Evolutionary conservation across 92 coral and sea anemone genomes (phyloP), one percentile per base, ranked within the genome.

Genomic region (Bergia sp.): DNA sequence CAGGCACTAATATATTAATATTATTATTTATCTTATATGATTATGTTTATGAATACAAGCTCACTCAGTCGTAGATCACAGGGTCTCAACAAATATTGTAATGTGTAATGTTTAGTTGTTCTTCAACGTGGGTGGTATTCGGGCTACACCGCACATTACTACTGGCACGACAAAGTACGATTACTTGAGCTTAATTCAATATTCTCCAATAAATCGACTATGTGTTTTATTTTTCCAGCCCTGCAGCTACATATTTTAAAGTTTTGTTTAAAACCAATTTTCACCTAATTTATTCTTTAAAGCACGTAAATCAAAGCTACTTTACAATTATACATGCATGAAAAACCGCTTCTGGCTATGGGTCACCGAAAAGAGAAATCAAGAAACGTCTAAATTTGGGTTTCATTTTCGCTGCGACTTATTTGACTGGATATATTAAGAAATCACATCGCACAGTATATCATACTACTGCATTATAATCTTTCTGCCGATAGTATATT

Each of bases 251-350:
- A 61, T 61, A 18, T 61, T 61, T 61, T 61, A 18, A 61, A 61
- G 69, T 18, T 38, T n/a, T 76, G 29, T 76, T 44, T 76, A 76
- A 76, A 76, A 8, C 80, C 45, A 44, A 76, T 76, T 76, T 76
- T 76, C 80, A 76, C 80, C 45, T 76, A 76, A 76, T 76, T 41
- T 76, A 76, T 76, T 76, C 53, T 75, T 76, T 29, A 29, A 76
- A 76, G 45, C 23, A 76, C 80, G 3, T 4, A 11, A 3, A 61
- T 16, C 80, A 42, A 42, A 5, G 53, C 53, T 18, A 38, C 79
- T 57, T 57, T 61, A 61, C 23, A 61, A 61, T 61, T 61, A 73
- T 76, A 39, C 23, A 76, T 40, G 13, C 49, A 16, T 1, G n/a
- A 76, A 76, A 76, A 16, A 76, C 18, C 36, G 49, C 49, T 41